Evolutionary conservation across 2,113 vertebrate species (phyloP), one percentile per base, ranked within the genome.

Genomic region (Clupea harengus): DNA sequence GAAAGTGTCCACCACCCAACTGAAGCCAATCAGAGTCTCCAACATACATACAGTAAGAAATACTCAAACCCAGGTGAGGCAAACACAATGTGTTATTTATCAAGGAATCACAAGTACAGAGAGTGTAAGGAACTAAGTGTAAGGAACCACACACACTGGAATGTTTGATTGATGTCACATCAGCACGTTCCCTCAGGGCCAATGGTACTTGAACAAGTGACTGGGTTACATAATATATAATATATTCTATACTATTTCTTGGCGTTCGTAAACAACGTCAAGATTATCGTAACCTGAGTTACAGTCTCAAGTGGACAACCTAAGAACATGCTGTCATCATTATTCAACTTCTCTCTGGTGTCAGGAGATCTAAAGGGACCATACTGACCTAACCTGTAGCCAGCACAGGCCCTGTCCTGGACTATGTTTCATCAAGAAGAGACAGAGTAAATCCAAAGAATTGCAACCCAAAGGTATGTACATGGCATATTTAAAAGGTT

Each of bases 311-410:
- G 54, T 20, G 54, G 54, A 20, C 54, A 60, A 22, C 54, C 54
- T 60, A 60, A 60, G 54, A 60, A 60, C 54, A 60, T 60, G 54
- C 54, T 60, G 54, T 60, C 54, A 60, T 60, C 54, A 20, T 60
- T 60, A 60, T 22, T 60, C 54, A 60, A 20, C 54, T 20, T 6
- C 54, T 22, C 1, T 18, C 54, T 60, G 18, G 54, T 60, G 54
- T 60, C 54, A 22, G 18, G 54, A 22, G 54, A 60, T 60, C 54
- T 60, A 20, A 20, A 22, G 20, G 54, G 54, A 60, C 54, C 47
- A 49, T 39, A 39, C 39, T 39, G 39, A 39, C 39, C 39, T 39
- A 39, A 39, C 39, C 39, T 39, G 39, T 39, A 52, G 50, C 50
- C 47, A 60, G 17, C 52, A 57, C 52, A 20, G 13, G 54, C 22